These are phyloP conservation scores for Crenichthys baileyi DNA, from an alignment of 2,797 vertebrate species.

Conservation along the genomic window DNA sequence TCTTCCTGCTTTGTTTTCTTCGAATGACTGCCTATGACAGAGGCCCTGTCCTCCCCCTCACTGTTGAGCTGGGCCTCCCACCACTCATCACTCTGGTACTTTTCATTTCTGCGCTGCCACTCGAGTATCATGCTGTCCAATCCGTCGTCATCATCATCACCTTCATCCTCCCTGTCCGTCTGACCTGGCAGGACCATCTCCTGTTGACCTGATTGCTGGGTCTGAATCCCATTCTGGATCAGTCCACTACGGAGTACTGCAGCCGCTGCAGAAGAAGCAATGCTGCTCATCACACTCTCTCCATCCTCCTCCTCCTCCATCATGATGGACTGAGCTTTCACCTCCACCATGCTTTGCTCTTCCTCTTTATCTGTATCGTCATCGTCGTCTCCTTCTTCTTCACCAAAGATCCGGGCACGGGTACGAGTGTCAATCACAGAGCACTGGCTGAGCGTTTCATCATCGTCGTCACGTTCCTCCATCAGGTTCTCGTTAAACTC, in stretches of 20 bases:
- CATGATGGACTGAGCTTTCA: slow-evolving; percentile 85
- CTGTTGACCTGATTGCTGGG: not conserved
- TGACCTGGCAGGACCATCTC: slow-evolving; percentile 35
- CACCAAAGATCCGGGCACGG: slow-evolving; percentile 65
- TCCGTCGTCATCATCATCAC: slow-evolving; percentile 77
- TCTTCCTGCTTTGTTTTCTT: slow-evolving; percentile 45
- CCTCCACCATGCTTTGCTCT: slow-evolving; percentile 81
- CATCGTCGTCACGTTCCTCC: slow-evolving; percentile 88
- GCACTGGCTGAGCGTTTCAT: slow-evolving; percentile 84
- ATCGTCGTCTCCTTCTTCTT: slow-evolving; percentile 28
- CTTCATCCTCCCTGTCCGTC: slow-evolving; percentile 28
- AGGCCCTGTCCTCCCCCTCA: slow-evolving; percentile 71
- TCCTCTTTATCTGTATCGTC: slow-evolving; percentile 67
- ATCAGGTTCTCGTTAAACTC: slow-evolving; percentile 90
- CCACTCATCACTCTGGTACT: slow-evolving; percentile 83
- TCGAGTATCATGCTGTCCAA: slow-evolving; percentile 84
- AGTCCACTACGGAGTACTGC: slow-evolving; percentile 44
- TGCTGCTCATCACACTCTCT: slow-evolving; percentile 85
- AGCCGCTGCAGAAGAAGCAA: slow-evolving; percentile 75
- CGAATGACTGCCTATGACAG: slow-evolving; percentile 11
- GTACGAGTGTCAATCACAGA: slow-evolving; percentile 78
- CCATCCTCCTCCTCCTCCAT: slow-evolving; percentile 93
- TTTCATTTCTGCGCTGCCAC: slow-evolving; percentile 92
- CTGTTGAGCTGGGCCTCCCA: slow-evolving; percentile 80
- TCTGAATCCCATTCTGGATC: slow-evolving; percentile 3